Evolutionary conservation across 2,888 invertebrate genomes (phyloP).

Genomic region (Acleris emargana): DNA sequence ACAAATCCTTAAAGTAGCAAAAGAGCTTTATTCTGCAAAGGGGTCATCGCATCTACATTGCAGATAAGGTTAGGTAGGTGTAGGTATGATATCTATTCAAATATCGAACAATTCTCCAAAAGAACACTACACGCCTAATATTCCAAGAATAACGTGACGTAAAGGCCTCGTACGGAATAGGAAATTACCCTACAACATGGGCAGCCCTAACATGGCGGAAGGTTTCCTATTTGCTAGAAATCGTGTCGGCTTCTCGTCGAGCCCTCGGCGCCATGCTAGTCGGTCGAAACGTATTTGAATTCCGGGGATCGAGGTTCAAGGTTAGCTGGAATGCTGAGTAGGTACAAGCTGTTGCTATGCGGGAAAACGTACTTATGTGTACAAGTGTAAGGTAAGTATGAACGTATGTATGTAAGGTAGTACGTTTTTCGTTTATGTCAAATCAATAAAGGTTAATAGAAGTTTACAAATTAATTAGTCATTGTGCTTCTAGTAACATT

Average conservation of each 20-base stretch:
- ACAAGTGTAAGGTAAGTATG: not conserved
- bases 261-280: constrained; percentile 11
- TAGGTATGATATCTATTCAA: too few species aligned
- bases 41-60: too few species aligned
- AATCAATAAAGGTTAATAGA: too few species aligned
- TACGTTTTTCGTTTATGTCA: too few species aligned
- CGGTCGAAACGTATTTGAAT: constrained; percentile 18
- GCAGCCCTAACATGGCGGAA: constrained; percentile 1
- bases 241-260: not conserved
- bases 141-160: constrained; percentile 1
- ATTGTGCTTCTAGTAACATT: too few species aligned
- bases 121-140: constrained; percentile 3
- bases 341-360: constrained; percentile 27
- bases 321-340: constrained; percentile 22
- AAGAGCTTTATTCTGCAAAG: too few species aligned
- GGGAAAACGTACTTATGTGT: not conserved
- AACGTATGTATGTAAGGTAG: too few species aligned
- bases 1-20: too few species aligned
- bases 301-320: constrained; percentile 37
- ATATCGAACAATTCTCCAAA: constrained; percentile 3
- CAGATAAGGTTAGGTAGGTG: too few species aligned
- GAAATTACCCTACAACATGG: not conserved
- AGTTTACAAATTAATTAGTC: too few species aligned
- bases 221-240: not conserved
- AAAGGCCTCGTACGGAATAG: constrained; percentile 3